phyloP scores from a whole-genome alignment of 2,113 vertebrate species.

The Tricholaema leucomelas region DNA sequence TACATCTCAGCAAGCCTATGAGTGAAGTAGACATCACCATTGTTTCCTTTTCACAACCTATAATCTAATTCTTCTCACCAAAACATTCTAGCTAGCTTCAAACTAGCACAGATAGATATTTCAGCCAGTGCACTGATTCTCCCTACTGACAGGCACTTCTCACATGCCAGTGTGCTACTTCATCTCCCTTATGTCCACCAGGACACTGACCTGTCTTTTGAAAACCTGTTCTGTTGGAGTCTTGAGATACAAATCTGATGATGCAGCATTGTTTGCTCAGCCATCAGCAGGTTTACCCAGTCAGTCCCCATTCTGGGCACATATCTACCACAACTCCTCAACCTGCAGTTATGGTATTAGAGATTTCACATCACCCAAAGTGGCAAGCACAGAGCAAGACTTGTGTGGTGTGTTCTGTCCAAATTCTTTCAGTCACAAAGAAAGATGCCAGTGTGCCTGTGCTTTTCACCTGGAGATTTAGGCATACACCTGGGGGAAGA shows the following conservation, averaged over 20 bases:
- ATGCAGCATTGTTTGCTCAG: neutral
- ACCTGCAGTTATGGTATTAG: neutral
- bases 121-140: neutral
- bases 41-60: too few relatives aligned
- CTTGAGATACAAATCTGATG: neutral
- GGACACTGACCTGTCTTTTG: neutral
- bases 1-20: too few relatives aligned
- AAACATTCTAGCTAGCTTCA: too few relatives aligned
- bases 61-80: too few relatives aligned
- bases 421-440: neutral
- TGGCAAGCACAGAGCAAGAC: neutral
- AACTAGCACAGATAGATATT: too few relatives aligned
- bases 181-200: neutral
- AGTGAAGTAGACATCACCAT: too few relatives aligned
- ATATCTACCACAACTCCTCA: neutral
- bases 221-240: neutral
- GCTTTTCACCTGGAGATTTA: neutral
- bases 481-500: rapidly evolving
- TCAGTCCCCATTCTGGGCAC: neutral
- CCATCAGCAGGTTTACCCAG: neutral
- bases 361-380: neutral
- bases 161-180: neutral
- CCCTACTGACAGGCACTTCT: neutral
- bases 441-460: neutral
- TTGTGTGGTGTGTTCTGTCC: neutral